These are phyloP conservation scores for Sinocyclocheilus grahami DNA, from an alignment of 2,113 vertebrate species.

Conservation along the genomic window DNA sequence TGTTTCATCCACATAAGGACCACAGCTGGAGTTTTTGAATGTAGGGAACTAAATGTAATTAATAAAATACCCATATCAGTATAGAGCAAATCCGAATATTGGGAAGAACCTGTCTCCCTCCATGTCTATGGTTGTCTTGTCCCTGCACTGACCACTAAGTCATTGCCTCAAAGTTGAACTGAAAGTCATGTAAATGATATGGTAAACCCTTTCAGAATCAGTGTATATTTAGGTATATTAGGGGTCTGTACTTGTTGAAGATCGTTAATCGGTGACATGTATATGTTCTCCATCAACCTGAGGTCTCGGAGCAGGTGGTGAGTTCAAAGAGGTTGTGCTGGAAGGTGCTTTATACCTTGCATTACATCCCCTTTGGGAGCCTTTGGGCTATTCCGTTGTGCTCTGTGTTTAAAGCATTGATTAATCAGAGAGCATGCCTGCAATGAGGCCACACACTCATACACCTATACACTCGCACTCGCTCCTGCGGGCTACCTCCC, in stretches of 20 bases:
- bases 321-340: not conserved
- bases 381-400: constrained; percentile 17
- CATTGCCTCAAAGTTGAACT: too few species aligned
- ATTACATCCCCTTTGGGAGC: constrained; percentile 16
- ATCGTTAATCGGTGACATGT: not conserved
- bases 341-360: not conserved
- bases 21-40: too few species aligned
- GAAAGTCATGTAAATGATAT: too few species aligned
- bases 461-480: constrained; percentile 28
- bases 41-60: too few species aligned
- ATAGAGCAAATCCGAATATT: too few species aligned
- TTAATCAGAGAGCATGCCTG: constrained; percentile 39
- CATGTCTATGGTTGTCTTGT: too few species aligned
- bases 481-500: not conserved
- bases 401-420: constrained; percentile 41
- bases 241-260: not conserved
- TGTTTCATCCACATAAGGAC: too few species aligned
- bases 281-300: constrained; percentile 1
- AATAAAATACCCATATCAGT: too few species aligned
- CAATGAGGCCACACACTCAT: constrained; percentile 35
- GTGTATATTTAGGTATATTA: not conserved
- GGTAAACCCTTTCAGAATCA: not conserved
- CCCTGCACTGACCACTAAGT: too few species aligned
- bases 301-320: not conserved
- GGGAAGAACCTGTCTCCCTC: too few species aligned